Percentiles rank a stretch among this genome's conserved stretches.
phyloP scores from a whole-genome alignment of 2,888 invertebrate species.

The Polymixis lichenea region DNA sequence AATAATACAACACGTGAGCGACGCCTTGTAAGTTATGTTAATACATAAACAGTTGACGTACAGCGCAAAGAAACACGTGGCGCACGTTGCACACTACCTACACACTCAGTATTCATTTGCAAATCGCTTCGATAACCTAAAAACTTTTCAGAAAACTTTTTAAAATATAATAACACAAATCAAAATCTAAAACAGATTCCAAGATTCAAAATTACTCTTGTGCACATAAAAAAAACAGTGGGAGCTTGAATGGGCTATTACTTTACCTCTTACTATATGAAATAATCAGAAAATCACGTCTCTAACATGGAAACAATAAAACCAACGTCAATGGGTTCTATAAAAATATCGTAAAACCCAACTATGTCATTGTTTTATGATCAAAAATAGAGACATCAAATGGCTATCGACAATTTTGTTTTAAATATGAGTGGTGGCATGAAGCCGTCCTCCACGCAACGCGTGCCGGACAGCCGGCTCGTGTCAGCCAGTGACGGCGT shows the following conservation, averaged over 20 bases:
- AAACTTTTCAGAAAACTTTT: constrained; percentile 25
- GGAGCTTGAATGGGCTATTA: constrained; percentile 53
- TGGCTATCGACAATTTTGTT: constrained; percentile 41
- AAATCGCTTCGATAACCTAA: constrained; percentile 40
- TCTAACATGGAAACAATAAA: constrained; percentile 46
- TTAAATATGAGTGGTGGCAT: constrained; percentile 52
- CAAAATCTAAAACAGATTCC: constrained; percentile 28
- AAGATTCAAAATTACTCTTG: constrained; percentile 36
- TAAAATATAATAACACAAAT: constrained; percentile 23
- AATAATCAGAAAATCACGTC: constrained; percentile 51
- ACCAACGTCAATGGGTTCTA: constrained; percentile 52
- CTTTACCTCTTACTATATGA: constrained; percentile 47
- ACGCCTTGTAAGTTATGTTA: constrained; percentile 60
- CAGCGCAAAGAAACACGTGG: constrained; percentile 59
- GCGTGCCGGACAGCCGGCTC: constrained; percentile 1
- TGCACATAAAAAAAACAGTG: constrained; percentile 54
- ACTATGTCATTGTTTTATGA: constrained; percentile 64
- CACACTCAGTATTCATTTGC: constrained; percentile 38
- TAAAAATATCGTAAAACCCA: constrained; percentile 62
- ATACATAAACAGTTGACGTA: constrained; percentile 60
- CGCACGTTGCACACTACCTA: constrained; percentile 48
- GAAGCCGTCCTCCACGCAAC: constrained; percentile 24
- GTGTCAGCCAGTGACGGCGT: constrained; percentile 15
- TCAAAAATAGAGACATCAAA: constrained; percentile 58
- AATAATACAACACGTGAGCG: constrained; percentile 68